A percentile compares a stretch with the other conserved stretches of the same genome.
These are phyloP conservation scores for Drosophila bunnanda DNA, from an alignment of 2,888 invertebrate species.

Conservation along the genomic window DNA sequence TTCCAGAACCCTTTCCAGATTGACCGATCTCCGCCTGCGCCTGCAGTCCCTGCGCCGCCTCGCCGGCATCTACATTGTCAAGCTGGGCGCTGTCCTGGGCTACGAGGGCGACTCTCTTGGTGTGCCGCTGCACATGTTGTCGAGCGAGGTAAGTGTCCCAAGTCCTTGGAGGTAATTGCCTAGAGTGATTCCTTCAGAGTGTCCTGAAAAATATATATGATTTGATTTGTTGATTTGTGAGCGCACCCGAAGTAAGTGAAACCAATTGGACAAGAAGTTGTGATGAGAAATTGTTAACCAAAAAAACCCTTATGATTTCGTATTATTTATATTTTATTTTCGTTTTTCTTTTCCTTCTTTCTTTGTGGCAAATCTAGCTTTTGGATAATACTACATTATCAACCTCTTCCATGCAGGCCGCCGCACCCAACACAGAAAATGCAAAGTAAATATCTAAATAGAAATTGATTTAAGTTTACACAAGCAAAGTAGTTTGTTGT, in stretches of 20 bases:
- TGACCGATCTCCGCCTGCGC: conserved; percentile 91
- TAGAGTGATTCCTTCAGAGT: conserved; percentile 5
- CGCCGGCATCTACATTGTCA: conserved; percentile 92
- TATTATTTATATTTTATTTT: conserved; percentile 52
- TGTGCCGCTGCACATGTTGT: conserved; percentile 86
- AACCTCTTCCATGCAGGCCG: conserved; percentile 85
- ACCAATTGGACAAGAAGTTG: conserved; percentile 55
- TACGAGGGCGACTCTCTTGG: conserved; percentile 88
- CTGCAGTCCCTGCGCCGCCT: conserved; percentile 93
- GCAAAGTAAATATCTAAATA: conserved; percentile 87
- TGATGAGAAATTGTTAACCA: conserved; percentile 11
- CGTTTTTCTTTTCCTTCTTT: conserved; percentile 83
- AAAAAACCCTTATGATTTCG: conserved; percentile 31
- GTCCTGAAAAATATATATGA: not conserved
- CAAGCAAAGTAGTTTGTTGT: conserved; percentile 49
- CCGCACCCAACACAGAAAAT: conserved; percentile 86
- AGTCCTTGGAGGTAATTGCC: not conserved
- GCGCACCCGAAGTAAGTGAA: conserved; percentile 65
- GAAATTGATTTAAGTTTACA: conserved; percentile 67
- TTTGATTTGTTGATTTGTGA: conserved; percentile 59
- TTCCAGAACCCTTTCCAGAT: conserved; percentile 86
- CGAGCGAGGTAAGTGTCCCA: conserved; percentile 86
- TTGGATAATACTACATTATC: conserved; percentile 86
- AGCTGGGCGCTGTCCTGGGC: conserved; percentile 91
- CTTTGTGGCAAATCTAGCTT: conserved; percentile 88